Conservation (phyloP, 2,888 invertebrate genomes). For the Malacosoma neustria region DNA sequence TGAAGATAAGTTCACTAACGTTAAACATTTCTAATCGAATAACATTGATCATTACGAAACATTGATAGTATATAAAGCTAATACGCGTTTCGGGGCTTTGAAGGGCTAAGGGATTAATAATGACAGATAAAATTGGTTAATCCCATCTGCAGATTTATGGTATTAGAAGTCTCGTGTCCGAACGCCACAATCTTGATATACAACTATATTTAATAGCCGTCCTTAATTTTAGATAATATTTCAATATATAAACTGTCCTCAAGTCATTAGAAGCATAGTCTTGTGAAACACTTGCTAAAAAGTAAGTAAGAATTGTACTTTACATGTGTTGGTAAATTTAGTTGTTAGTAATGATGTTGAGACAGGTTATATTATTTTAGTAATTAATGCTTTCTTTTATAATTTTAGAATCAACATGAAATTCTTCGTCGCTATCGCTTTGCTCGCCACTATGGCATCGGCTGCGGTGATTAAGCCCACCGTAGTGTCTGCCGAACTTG, state of each 20-base stretch:
- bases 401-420: constrained; percentile 13
- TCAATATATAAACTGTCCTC: constrained; percentile 1
- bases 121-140: neutral
- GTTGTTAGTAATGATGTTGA: neutral
- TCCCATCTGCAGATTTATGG: neutral
- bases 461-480: constrained; percentile 14
- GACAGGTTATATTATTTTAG: constrained; percentile 1
- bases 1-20: no score
- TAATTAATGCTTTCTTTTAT: neutral
- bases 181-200: neutral
- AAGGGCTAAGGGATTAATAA: neutral
- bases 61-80: no score
- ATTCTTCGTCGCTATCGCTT: constrained; percentile 13
- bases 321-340: no score
- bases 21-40: no score
- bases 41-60: no score
- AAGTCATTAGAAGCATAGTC: constrained; percentile 3
- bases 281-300: neutral
- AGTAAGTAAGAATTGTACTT: neutral
- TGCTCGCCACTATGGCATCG: constrained; percentile 15
- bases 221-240: neutral
- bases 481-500: constrained; percentile 8
- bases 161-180: neutral
- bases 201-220: neutral
- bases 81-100: neutral